phyloP scores from a whole-genome alignment of 2,797 vertebrate species.

The Monodelphis domestica region DNA sequence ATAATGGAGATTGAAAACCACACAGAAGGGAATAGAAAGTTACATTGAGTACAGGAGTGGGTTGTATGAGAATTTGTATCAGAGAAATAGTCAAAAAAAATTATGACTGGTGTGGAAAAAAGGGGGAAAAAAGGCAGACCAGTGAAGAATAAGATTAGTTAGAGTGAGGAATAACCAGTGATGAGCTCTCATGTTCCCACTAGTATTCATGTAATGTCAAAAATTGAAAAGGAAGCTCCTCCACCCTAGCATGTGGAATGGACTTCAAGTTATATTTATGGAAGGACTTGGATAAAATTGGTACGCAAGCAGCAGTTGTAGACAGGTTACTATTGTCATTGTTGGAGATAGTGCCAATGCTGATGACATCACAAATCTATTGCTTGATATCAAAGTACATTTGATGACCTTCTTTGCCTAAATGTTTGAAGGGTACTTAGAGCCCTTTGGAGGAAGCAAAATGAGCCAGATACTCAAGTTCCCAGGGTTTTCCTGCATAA shows the following conservation, averaged over 20 bases:
- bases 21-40: neutral
- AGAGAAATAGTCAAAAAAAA: neutral
- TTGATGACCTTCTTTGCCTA: neutral
- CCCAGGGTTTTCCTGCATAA: neutral
- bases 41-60: neutral
- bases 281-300: neutral
- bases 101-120: neutral
- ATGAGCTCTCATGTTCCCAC: neutral
- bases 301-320: neutral
- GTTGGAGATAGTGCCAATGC: neutral
- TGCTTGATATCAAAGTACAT: neutral
- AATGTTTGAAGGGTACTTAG: neutral
- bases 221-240: neutral
- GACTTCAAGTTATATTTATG: neutral
- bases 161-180: neutral
- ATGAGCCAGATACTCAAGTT: neutral
- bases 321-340: neutral
- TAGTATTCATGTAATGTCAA: neutral
- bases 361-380: neutral
- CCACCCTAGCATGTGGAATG: neutral
- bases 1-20: neutral
- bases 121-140: neutral
- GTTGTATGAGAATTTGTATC: neutral
- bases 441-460: neutral
- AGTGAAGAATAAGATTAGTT: neutral